Base-by-base conservation (phyloP, 1,140 invertebrate species). In the Drosophila lacteicornis region DNA sequence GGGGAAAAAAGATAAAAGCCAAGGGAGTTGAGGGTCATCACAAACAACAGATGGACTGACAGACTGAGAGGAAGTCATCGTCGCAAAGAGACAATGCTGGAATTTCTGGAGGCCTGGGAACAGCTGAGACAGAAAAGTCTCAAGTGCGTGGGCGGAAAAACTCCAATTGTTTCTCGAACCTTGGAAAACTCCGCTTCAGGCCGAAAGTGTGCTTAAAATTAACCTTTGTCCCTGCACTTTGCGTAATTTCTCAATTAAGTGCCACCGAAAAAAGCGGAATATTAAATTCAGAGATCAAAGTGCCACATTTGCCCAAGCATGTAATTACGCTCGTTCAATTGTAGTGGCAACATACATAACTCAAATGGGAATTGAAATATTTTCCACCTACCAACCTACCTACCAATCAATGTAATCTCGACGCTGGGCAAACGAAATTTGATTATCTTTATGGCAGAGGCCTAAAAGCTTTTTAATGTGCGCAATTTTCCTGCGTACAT, bases 401-500 rank as follows among this genome's bases (percentile, higher is more conserved):
- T 36, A 11, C 71, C 47, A 77, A 77, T 77, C 56, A 78, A 77
- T 77, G 75, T 78, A 43, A 77, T 77, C 74, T 49, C 63, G 56
- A 55, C 36, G 58, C 74, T 42, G 36, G 47, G 36, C 42, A 67
- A 27, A 76, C 53, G 53, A 76, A 78, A 78, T 78, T 78, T 78
- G 75, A 78, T 78, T 78, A 78, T 78, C 62, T 74, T 74, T 60
- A 74, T 74, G 55, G 38, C 63, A 47, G 33, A 11, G 49, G 40
- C 60, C 63, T 78, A 78, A 78, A 78, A 78, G 74, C 63, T 78
- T 78, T 78, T 78, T 78, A 78, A 78, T 78, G 75, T 46, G 56
- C 62, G 75, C 75, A 69, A 77, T 77, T 77, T 77, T 76, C 74
- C 11, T 36, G 33, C 4, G 2, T 7, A 51, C 4, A 12, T 8